These are phyloP conservation scores for Cherax quadricarinatus DNA, from an alignment of 1,140 invertebrate genomes.

Conservation along the genomic window DNA sequence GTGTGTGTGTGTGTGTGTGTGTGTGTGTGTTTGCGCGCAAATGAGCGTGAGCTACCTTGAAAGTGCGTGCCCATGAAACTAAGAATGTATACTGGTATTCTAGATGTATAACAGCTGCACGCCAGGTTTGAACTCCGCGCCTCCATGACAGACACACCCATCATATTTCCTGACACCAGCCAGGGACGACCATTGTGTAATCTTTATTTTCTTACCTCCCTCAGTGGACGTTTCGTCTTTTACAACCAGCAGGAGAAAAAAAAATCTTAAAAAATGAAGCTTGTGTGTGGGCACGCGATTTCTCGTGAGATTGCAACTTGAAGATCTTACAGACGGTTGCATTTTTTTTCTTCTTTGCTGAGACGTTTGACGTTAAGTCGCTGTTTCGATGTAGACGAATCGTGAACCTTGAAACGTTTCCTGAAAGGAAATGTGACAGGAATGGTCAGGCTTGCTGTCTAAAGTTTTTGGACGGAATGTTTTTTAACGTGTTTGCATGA, in stretches of 20 bases:
- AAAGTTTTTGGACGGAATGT: neutral
- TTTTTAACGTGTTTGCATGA: too few relatives aligned
- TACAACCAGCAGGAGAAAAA: neutral
- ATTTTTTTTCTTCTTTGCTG: neutral
- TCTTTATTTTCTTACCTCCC: neutral
- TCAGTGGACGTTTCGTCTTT: neutral
- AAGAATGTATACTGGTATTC: neutral
- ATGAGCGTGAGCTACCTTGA: too few relatives aligned
- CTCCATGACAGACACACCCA: slow-evolving; percentile 21
- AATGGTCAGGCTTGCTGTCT: neutral
- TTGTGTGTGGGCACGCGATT: neutral
- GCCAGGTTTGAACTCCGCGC: neutral
- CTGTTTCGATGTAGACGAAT: neutral
- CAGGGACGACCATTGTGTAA: slow-evolving; percentile 21
- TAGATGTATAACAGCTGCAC: neutral
- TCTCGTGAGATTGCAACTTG: neutral
- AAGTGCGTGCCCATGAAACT: too few relatives aligned
- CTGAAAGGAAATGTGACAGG: neutral
- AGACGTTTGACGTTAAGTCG: neutral
- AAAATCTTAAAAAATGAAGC: neutral
- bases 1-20: too few relatives aligned
- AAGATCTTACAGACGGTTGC: neutral
- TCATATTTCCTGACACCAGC: slow-evolving; percentile 42
- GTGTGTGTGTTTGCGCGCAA: too few relatives aligned
- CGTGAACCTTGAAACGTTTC: neutral